Evolutionary conservation across 2,797 vertebrate species (phyloP).

Genomic region (Euphonia xanthogaster): DNA sequence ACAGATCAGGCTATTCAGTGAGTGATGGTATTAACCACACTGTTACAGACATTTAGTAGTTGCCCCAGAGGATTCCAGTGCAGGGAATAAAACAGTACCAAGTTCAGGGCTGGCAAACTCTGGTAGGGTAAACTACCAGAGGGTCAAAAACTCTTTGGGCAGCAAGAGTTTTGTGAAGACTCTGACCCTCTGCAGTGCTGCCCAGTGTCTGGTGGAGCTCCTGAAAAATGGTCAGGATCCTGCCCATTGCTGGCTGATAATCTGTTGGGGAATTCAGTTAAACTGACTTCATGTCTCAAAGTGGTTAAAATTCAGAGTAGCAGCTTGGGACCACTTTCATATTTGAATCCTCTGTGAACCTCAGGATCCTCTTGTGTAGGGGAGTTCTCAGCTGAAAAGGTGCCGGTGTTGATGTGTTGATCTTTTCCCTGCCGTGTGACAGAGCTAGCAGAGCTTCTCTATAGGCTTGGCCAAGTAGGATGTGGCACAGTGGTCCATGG

Average conservation of each 20-base stretch:
- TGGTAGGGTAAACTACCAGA: not conserved
- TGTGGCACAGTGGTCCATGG: not conserved
- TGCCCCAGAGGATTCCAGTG: not conserved
- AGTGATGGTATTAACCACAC: not conserved
- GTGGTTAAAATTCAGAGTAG: not conserved
- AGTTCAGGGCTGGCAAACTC: not conserved
- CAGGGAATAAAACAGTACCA: not conserved
- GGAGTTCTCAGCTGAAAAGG: not conserved
- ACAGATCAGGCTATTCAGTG: not conserved
- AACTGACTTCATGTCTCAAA: not conserved
- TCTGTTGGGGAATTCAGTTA: not conserved
- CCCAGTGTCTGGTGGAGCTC: not conserved
- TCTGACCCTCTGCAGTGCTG: not conserved
- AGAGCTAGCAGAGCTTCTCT: not conserved
- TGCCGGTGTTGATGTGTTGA: accelerated
- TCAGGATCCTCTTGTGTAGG: not conserved
- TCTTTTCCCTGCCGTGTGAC: not conserved
- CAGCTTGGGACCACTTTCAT: not conserved
- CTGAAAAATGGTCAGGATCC: not conserved
- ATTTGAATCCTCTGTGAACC: not conserved
- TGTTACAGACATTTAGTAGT: not conserved
- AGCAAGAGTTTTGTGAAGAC: not conserved
- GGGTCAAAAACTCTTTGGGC: too few relatives aligned
- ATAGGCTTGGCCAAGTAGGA: not conserved
- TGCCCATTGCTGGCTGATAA: not conserved